Percentiles rank a stretch among this genome's conserved stretches.
Evolutionary conservation across 2,797 vertebrate genomes (phyloP).

Genomic region (Trichosurus vulpecula): DNA sequence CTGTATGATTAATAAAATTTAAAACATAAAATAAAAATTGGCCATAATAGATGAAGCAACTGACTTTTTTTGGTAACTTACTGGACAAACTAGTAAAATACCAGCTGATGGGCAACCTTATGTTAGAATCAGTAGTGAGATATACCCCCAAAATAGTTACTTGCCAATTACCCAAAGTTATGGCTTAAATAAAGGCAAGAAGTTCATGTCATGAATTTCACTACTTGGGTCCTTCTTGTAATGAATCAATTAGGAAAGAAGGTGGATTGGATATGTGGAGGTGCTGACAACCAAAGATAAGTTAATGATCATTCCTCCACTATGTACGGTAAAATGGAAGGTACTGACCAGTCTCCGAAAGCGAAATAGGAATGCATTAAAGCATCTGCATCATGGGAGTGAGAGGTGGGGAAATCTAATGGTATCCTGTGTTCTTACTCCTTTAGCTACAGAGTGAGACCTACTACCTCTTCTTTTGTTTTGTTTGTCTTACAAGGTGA

Average conservation of each 20-base stretch:
- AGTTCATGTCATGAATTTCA: background rate
- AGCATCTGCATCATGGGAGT: background rate
- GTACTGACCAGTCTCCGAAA: background rate
- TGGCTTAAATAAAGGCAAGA: background rate
- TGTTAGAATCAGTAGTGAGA: background rate
- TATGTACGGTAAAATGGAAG: background rate
- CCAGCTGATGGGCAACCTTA: background rate
- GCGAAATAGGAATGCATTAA: background rate
- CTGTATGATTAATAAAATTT: background rate
- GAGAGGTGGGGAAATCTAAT: background rate
- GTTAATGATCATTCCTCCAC: background rate
- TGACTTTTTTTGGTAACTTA: background rate
- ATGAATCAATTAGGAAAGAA: background rate
- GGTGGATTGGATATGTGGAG: background rate
- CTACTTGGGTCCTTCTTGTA: background rate
- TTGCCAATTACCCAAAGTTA: background rate
- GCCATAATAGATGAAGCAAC: background rate
- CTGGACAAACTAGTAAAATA: background rate
- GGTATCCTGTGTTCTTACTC: background rate
- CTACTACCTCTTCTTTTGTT: background rate
- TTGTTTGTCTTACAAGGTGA: background rate
- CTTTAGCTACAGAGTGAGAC: background rate
- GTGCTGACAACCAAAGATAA: background rate
- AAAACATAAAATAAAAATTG: background rate
- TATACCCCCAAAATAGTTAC: background rate